These are phyloP conservation scores for Crematogaster levior DNA, from an alignment of 2,888 invertebrate genomes.

Conservation along the genomic window DNA sequence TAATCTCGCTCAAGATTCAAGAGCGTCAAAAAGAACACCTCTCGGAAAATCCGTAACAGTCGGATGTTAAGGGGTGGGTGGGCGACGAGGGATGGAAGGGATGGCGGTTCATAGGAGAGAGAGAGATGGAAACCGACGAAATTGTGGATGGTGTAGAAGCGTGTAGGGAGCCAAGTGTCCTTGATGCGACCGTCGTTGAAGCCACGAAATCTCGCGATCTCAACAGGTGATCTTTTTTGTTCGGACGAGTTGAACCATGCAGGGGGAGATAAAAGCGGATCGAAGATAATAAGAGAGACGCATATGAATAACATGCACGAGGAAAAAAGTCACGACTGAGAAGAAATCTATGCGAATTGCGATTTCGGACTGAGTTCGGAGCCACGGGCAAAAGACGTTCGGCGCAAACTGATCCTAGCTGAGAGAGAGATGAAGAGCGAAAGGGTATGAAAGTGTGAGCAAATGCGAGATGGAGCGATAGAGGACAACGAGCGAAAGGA, in stretches of 20 bases:
- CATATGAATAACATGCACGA: conserved; percentile 48
- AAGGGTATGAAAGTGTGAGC: conserved; percentile 62
- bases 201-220: conserved; percentile 85
- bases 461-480: conserved; percentile 58
- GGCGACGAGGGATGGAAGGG: conserved; percentile 56
- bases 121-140: conserved; percentile 67
- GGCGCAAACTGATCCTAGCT: conserved; percentile 85
- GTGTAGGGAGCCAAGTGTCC: conserved; percentile 86
- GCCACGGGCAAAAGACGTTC: conserved; percentile 85
- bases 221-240: conserved; percentile 76
- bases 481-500: conserved; percentile 68
- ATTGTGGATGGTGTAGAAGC: conserved; percentile 83
- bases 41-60: conserved; percentile 66
- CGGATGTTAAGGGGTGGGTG: conserved; percentile 60
- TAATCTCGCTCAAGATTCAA: conserved; percentile 50
- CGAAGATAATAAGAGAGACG: conserved; percentile 31
- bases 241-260: conserved; percentile 55
- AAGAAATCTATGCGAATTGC: conserved; percentile 73
- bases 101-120: conserved; percentile 52
- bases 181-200: conserved; percentile 86
- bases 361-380: conserved; percentile 83
- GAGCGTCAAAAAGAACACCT: conserved; percentile 55
- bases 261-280: conserved; percentile 46
- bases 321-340: conserved; percentile 72
- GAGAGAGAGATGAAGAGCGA: conserved; percentile 63